These are phyloP conservation scores for Phataginus tricuspis DNA, from an alignment of 2,797 vertebrate genomes.

Conservation along the genomic window DNA sequence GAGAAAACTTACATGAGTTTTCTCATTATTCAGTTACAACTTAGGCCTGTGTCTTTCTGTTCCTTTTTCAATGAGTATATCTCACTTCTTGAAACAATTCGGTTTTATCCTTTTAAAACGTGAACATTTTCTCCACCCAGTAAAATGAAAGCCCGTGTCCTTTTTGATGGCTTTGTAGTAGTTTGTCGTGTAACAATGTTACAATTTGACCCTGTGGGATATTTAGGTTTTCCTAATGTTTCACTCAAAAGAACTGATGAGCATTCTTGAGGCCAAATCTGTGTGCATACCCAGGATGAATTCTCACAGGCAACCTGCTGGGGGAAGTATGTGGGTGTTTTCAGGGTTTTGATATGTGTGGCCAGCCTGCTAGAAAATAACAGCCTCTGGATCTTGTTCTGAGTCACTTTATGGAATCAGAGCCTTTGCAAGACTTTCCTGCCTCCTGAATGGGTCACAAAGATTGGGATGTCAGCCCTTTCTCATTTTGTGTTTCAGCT, in stretches of 20 bases:
- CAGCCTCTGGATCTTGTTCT: not conserved
- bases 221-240: not conserved
- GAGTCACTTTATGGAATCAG: not conserved
- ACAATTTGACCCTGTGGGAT: fast-evolving
- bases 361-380: not conserved
- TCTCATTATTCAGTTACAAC: fast-evolving
- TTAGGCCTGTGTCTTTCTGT: not conserved
- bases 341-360: not conserved
- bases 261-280: not conserved
- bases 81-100: fast-evolving
- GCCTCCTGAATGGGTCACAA: not conserved
- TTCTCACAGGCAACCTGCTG: not conserved
- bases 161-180: fast-evolving
- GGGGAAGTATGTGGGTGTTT: fast-evolving
- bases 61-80: fast-evolving
- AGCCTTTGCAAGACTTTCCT: not conserved
- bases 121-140: not conserved
- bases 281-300: fast-evolving
- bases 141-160: not conserved
- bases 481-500: constrained; percentile 79
- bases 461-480: not conserved
- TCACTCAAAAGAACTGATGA: no score
- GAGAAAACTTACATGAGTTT: not conserved
- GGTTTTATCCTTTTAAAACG: not conserved
- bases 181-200: fast-evolving